Conservation (phyloP, 2,888 invertebrate species). For the Agrotis clavis region DNA sequence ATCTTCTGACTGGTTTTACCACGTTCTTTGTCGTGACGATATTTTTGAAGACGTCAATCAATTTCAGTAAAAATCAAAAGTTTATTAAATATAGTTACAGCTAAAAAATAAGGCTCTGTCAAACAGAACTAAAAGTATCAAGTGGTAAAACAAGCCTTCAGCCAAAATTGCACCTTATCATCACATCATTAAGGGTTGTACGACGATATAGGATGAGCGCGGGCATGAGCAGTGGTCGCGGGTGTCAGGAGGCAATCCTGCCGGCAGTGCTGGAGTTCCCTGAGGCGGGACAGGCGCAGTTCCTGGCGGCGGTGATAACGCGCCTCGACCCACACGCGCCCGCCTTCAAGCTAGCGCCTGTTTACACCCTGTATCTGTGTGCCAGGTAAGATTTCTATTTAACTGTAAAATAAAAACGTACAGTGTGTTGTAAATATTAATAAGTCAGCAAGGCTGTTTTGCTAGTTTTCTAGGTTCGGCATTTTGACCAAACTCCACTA, state of each 20-base stretch:
- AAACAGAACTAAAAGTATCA: not conserved
- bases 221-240: constrained; percentile 73
- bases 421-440: too few relatives aligned
- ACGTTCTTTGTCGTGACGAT: not conserved
- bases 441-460: not conserved
- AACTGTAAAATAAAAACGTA: not conserved
- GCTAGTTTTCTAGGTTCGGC: too few relatives aligned
- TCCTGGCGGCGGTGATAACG: constrained; percentile 96
- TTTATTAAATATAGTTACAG: too few relatives aligned
- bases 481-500: too few relatives aligned
- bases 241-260: constrained; percentile 96
- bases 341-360: constrained; percentile 98
- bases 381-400: constrained; percentile 91
- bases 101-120: not conserved
- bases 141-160: constrained; percentile 42
- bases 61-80: too few relatives aligned
- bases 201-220: constrained; percentile 73
- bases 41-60: not conserved
- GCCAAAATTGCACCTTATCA: not conserved
- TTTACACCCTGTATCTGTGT: constrained; percentile 98
- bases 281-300: constrained; percentile 98
- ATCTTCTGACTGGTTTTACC: constrained; percentile 37
- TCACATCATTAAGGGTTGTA: not conserved
- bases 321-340: constrained; percentile 97
- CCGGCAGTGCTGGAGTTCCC: constrained; percentile 98